Conservation (phyloP, 2,888 invertebrate genomes). For the Phorcus lineatus region DNA sequence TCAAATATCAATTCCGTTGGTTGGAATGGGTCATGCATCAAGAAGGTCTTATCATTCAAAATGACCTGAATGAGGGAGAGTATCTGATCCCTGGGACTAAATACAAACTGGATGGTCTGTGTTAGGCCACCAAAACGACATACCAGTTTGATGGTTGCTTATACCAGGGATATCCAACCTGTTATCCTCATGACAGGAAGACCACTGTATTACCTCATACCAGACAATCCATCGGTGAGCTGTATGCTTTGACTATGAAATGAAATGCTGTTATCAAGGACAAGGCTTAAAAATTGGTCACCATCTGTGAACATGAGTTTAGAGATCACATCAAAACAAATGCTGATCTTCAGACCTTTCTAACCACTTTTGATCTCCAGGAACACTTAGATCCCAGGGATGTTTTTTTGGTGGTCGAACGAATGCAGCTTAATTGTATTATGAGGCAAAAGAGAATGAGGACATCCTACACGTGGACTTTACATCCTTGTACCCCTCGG, state of each 20-base stretch:
- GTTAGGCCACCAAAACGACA: background rate
- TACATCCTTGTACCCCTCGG: background rate
- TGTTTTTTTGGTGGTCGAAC: background rate
- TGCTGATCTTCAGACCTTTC: background rate
- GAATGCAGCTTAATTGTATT: background rate
- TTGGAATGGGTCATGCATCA: too few relatives aligned
- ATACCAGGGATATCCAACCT: background rate
- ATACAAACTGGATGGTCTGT: background rate
- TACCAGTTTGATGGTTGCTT: background rate
- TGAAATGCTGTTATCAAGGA: background rate
- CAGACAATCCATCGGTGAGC: background rate
- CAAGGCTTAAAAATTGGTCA: background rate
- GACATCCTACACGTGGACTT: background rate
- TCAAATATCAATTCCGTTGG: background rate
- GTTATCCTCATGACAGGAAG: background rate
- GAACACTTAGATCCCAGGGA: background rate
- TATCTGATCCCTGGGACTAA: background rate
- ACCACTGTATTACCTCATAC: background rate
- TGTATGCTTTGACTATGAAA: background rate
- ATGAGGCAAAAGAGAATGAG: background rate
- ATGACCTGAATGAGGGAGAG: too few relatives aligned
- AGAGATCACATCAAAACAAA: background rate
- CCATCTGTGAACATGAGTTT: background rate
- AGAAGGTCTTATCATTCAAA: too few relatives aligned
- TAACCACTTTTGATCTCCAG: background rate